Base-by-base conservation (phyloP, 2,888 invertebrate genomes). In the Drosophila niveifrons region DNA sequence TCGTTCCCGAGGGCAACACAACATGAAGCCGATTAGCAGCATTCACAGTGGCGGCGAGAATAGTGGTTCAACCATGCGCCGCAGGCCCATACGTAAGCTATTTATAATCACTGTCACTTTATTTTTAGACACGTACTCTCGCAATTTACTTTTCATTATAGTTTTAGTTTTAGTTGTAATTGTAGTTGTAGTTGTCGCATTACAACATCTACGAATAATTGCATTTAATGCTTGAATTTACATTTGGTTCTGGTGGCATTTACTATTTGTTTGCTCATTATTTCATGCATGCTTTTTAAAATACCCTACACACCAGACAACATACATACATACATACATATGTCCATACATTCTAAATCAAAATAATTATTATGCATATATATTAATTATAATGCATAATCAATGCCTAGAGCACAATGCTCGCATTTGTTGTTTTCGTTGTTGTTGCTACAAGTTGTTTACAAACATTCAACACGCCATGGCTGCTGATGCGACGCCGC, bases 21-120 rank as follows among this genome's bases (percentile, higher is more conserved):
- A 29, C 73, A 80, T 75, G 80, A 80, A 82, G 73, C 68, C 73
- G 72, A 76, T 65, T 64, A 81, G 75, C 69, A 72, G 74, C 68
- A 78, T 58, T 51, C 59, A 81, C 82, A 84, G 75, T 84, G 72
- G 75, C 69, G 85, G 72, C 85, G 72, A 82, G 53, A 74, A 80
- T 80, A 87, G 78, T 84, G 80, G 67, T 52, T 69, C 87, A 76
- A 82, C 62, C 72, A 69, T 87, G 78, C 89, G 90, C 41, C 89
- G 90, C 78, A 83, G 90, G 75, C 81, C 80, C 72, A 88, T 78
- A 78, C 80, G 90, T 90, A 90, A 90, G 90, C 80, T 77, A 84
- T 82, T 88, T 81, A 66, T 73, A 84, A 84, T 68, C 62, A 58
- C 48, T 50, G 47, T 58, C 66, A 50, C 31, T 57, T 75, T 63